Evolutionary conservation across 1,140 invertebrate species (phyloP).

Genomic region (Sycophila sp.): DNA sequence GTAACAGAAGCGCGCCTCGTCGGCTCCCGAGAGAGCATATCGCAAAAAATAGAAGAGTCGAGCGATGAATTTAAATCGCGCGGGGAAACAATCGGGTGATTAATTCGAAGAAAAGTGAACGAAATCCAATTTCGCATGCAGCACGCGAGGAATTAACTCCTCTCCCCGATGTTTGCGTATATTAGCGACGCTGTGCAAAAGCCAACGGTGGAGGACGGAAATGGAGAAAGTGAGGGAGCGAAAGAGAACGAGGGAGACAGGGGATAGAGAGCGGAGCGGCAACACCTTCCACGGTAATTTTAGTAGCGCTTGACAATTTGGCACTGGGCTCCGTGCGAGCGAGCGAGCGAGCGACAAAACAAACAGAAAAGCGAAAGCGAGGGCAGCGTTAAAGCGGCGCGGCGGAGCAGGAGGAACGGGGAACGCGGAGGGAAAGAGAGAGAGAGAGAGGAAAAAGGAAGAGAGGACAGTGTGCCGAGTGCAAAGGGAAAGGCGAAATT

Average conservation of each 20-base stretch:
- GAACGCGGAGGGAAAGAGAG: slow-evolving; percentile 23
- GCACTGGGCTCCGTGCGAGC: slow-evolving; percentile 54
- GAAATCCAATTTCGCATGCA: slow-evolving; percentile 28
- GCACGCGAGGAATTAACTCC: slow-evolving; percentile 17
- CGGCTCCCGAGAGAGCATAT: too few species aligned
- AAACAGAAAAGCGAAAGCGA: slow-evolving; percentile 43
- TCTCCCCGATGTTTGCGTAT: slow-evolving; percentile 28
- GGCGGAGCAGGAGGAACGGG: slow-evolving; percentile 20
- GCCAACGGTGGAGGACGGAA: background rate
- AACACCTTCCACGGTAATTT: slow-evolving; percentile 60
- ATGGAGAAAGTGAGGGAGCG: background rate
- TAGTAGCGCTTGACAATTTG: slow-evolving; percentile 62
- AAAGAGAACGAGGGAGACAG: slow-evolving; percentile 2
- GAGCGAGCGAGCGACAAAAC: slow-evolving; percentile 40
- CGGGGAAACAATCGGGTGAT: slow-evolving; percentile 25
- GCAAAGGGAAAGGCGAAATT: slow-evolving; percentile 22
- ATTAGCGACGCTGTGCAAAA: slow-evolving; percentile 26
- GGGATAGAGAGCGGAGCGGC: slow-evolving; percentile 15
- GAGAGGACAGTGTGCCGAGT: slow-evolving; percentile 16
- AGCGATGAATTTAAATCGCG: slow-evolving; percentile 5
- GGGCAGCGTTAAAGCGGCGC: slow-evolving; percentile 1
- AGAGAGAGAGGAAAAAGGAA: slow-evolving; percentile 8
- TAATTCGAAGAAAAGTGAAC: slow-evolving; percentile 21
- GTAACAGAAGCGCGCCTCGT: background rate
- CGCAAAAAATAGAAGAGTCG: too few species aligned